These are phyloP conservation scores for Pachymerium ferrugineum DNA, from an alignment of 2,888 invertebrate species.

Conservation along the genomic window DNA sequence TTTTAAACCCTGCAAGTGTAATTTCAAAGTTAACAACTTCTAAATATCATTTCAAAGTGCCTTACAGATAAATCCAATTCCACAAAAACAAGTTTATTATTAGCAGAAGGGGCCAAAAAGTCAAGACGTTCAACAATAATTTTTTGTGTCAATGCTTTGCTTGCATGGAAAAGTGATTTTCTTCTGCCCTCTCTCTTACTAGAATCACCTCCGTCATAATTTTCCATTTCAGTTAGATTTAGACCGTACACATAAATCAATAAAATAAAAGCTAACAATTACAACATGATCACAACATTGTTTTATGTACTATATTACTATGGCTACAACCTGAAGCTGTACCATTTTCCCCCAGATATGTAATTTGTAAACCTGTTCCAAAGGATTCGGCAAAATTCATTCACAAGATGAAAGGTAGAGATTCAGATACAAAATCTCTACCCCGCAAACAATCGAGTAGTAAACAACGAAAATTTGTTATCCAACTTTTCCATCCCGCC, in stretches of 20 bases:
- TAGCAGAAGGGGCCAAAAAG: background rate
- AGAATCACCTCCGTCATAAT: background rate
- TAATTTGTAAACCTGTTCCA: background rate
- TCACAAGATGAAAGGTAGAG: background rate
- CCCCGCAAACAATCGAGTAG: background rate
- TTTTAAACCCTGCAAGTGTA: background rate
- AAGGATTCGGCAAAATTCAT: background rate
- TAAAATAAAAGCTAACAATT: background rate
- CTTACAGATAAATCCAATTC: constrained; percentile 9
- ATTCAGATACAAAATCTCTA: background rate
- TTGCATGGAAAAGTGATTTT: background rate
- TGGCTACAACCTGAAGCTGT: background rate
- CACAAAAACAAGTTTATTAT: background rate
- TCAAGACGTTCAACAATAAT: background rate
- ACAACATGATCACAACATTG: background rate
- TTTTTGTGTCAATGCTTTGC: background rate
- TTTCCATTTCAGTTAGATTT: too few species aligned
- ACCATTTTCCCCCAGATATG: background rate
- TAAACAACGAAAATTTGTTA: background rate
- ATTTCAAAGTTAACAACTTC: background rate
- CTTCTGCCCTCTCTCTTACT: background rate
- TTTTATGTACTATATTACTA: too few species aligned
- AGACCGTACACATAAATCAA: background rate
- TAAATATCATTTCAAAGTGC: background rate
- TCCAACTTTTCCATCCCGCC: background rate